Evolutionary conservation across 2,888 invertebrate species (phyloP), one percentile per base, ranked within the genome.

Genomic region (Aromia moschata): DNA sequence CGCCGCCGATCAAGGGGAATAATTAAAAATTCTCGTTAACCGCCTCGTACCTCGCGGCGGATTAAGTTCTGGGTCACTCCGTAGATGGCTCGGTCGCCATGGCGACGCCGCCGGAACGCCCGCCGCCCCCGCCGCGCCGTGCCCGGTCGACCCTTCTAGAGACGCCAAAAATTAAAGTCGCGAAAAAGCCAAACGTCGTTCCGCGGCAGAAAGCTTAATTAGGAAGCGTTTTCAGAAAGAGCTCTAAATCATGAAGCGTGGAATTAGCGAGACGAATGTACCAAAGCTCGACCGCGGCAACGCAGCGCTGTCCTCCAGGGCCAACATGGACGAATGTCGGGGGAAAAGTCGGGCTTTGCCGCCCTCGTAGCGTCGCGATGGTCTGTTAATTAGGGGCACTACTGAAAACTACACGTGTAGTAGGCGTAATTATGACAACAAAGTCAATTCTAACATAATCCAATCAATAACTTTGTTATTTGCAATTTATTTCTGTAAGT

Each of bases 161-260:
- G 76, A 75, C 70, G 76, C 75, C 74, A 79, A 80, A 80, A 80
- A 80, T 80, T 79, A 79, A 79, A 80, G 74, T 78, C 77, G 76
- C 74, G 76, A 80, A 80, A 80, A 80, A 79, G 77, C 77, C 74
- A 77, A 79, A 79, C 80, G 79, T 77, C 80, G 77, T 80, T 80
- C 74, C 78, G 79, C 80, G 80, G 81, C 81, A 81, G 80, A 79
- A n/a, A 76, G 80, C 80, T 81, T 81, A 81, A 81, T 81, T 81
- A 81, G 81, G 78, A 80, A 80, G 79, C 79, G 79, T 79, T 81
- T 79, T 77, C 74, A 73, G 76, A 76, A 76, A 75, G 61, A 64
- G 77, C 76, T 78, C 75, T 77, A 78, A 79, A 79, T 79, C 78
- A 79, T 74, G 74, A 70, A 74, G 68, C 71, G 74, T 74, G 71